Evolutionary conservation across 2,797 vertebrate genomes (phyloP), one percentile per base, ranked within the genome.

Genomic region (Coracias cyanogaster): DNA sequence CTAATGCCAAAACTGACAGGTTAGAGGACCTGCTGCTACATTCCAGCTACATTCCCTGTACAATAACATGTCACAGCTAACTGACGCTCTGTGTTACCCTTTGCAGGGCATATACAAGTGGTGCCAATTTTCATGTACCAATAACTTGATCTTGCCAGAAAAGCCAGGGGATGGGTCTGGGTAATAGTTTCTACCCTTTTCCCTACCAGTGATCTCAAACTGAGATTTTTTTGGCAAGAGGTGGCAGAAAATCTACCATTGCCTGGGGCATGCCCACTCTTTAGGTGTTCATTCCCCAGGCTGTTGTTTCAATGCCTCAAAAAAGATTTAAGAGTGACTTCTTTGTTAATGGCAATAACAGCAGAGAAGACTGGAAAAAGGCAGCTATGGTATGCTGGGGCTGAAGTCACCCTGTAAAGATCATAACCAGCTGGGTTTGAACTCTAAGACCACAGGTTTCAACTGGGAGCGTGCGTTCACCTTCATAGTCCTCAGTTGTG

Each of bases 191-290:
- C 35, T 84, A n/a, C 35, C 49, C 29, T 55, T 62, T 69, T 41
- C 9, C 15, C 26, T 55, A 52, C 29, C 45, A 69, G 26, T 45
- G 29, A 45, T 55, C 35, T 66, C 54, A 60, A 45, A 24, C 12
- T 29, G 43, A 73, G 46, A 33, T 41, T 91, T 72, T 72, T 70
- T 39, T 88, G 69, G 43, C 37, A 65, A 65, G 9, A 71, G 15
- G 20, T 46, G 6, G 31, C 37, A 91, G 45, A 70, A 74, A 86
- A 45, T 41, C 55, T 83, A 2, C 58, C 2, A 0, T n/a, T 62
- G 4, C 54, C 49, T 46, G 11, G 18, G 15, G 2, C 12, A 0
- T 46, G 19, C 4, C 25, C 13, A 1, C 15, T 46, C 12, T 60
- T 0, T 0, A 11, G 7, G 3, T 33, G 20, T 67, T 49, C 5